A percentile compares a stretch with the other conserved stretches of the same genome.
Evolutionary conservation across 92 coral and sea anemone genomes (phyloP).

Genomic region (Epizoanthus stellaris): DNA sequence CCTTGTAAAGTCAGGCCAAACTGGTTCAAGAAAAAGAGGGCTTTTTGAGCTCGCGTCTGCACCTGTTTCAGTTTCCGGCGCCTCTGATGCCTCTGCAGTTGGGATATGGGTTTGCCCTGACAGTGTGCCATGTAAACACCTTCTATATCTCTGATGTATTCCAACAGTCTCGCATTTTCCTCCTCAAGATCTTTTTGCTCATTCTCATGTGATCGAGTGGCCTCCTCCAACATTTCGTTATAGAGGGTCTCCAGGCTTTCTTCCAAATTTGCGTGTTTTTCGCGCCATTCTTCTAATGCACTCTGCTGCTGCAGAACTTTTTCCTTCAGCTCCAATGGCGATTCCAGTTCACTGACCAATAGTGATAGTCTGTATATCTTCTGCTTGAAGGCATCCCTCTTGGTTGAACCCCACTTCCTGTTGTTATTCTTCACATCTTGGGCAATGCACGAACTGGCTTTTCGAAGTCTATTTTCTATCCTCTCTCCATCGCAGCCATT

Average conservation of each 20-base stretch:
- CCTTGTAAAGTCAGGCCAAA: not conserved
- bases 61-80: not conserved
- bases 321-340: not conserved
- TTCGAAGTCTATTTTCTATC: constrained; percentile 10
- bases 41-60: not conserved
- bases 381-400: not conserved
- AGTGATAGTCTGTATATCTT: not conserved
- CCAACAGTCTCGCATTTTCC: not conserved
- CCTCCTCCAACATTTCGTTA: not conserved
- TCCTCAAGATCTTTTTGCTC: not conserved
- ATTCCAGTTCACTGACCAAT: not conserved
- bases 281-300: not conserved
- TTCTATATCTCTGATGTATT: not conserved
- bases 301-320: not conserved
- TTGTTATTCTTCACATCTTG: not conserved
- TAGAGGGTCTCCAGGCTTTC: not conserved
- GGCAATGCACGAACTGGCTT: not conserved
- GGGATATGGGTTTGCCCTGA: not conserved
- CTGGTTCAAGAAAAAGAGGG: not conserved
- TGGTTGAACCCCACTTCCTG: not conserved
- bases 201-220: not conserved
- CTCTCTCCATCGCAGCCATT: not conserved
- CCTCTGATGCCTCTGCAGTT: not conserved
- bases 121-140: not conserved
- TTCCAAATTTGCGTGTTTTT: not conserved